Evolutionary conservation across 2,888 invertebrate species (phyloP).

Genomic region (Thecophora atra): DNA sequence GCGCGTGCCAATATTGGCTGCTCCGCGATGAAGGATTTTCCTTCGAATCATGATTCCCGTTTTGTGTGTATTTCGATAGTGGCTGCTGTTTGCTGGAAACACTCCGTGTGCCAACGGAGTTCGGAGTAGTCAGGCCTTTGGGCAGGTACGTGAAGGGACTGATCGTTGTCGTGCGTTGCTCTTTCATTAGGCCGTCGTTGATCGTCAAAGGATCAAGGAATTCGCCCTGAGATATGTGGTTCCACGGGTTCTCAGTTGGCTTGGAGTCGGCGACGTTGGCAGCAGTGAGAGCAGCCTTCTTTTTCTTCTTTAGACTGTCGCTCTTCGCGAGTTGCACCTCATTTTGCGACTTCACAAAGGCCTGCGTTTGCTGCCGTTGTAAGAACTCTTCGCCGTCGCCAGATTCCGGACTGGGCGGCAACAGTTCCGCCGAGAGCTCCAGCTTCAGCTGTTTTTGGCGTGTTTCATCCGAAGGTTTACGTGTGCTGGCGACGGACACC

Average conservation of each 20-base stretch:
- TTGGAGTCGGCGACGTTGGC: constrained; percentile 41
- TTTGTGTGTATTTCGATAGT: constrained; percentile 17
- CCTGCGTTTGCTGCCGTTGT: constrained; percentile 76
- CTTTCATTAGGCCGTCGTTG: constrained; percentile 73
- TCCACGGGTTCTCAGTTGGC: constrained; percentile 66
- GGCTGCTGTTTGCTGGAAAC: constrained; percentile 22
- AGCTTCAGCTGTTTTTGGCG: constrained; percentile 45
- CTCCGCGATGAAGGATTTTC: not conserved
- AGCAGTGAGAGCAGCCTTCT: constrained; percentile 11
- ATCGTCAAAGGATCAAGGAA: constrained; percentile 77
- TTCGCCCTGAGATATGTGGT: constrained; percentile 70
- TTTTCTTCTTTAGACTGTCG: constrained; percentile 40
- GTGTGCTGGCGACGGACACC: constrained; percentile 62
- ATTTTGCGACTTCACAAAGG: constrained; percentile 72
- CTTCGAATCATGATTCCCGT: constrained; percentile 16
- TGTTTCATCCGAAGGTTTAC: constrained; percentile 66
- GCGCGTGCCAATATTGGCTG: not conserved
- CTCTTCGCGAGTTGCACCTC: constrained; percentile 27
- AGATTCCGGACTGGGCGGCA: constrained; percentile 66
- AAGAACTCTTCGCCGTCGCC: constrained; percentile 73
- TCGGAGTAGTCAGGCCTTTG: constrained; percentile 54
- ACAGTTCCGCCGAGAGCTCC: constrained; percentile 63
- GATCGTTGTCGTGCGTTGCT: constrained; percentile 52
- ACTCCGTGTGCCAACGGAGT: constrained; percentile 3
- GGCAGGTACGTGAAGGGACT: constrained; percentile 64